Percentiles rank a stretch among this genome's conserved stretches.
These are phyloP conservation scores for Tetramorium bicarinatum DNA, from an alignment of 2,888 invertebrate genomes.

Conservation along the genomic window DNA sequence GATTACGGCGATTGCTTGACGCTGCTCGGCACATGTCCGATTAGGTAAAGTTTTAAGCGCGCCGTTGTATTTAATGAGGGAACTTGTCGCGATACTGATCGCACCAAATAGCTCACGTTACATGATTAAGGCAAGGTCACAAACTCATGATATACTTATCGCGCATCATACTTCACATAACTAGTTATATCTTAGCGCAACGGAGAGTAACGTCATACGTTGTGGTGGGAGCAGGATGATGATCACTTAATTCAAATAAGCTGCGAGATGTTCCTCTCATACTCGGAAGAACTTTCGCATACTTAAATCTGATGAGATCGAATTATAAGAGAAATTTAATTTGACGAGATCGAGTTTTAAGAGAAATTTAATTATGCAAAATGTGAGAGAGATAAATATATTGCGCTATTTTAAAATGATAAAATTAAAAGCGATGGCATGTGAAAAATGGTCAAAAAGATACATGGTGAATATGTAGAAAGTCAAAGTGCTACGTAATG, in stretches of 20 bases:
- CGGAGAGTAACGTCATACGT: constrained; percentile 16
- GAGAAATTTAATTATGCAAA: not conserved
- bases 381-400: not conserved
- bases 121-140: constrained; percentile 42
- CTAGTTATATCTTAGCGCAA: constrained; percentile 44
- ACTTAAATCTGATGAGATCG: not conserved
- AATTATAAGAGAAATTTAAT: not conserved
- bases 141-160: constrained; percentile 32
- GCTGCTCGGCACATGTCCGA: constrained; percentile 39
- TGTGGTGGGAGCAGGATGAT: not conserved
- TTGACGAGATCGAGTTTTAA: not conserved
- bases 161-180: constrained; percentile 35
- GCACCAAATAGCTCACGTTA: constrained; percentile 44
- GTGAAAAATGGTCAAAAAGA: not conserved
- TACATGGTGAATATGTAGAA: not conserved
- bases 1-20: constrained; percentile 38
- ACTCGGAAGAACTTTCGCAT: not conserved
- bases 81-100: constrained; percentile 49
- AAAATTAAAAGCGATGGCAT: not conserved
- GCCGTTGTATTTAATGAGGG: constrained; percentile 41
- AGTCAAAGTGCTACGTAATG: not conserved
- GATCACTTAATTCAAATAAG: constrained; percentile 29
- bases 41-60: constrained; percentile 49
- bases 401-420: not conserved
- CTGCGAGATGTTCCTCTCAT: not conserved